Conservation (phyloP, 2,797 vertebrate genomes). For the Myotis vivesi region DNA sequence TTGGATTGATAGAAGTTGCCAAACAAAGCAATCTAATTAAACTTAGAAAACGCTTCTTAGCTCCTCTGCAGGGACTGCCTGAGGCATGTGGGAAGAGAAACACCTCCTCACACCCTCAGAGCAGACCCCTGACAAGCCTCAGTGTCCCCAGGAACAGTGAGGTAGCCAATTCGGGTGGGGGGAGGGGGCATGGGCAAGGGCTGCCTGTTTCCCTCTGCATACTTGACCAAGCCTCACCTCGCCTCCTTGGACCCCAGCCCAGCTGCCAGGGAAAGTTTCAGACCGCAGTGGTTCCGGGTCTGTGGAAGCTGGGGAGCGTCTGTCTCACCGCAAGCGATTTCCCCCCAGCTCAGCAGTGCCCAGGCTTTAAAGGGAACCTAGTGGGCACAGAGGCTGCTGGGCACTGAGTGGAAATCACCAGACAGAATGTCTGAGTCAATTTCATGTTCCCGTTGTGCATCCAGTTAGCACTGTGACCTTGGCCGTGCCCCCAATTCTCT, state of each 20-base stretch:
- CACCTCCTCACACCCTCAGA: not conserved
- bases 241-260: not conserved
- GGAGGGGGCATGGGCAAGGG: too few relatives aligned
- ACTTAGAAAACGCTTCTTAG: not conserved
- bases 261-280: slow-evolving; percentile 49
- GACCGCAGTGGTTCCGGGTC: not conserved
- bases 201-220: slow-evolving; percentile 4
- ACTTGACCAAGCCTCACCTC: not conserved
- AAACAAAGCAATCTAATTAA: slow-evolving; percentile 52
- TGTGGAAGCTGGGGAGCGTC: not conserved
- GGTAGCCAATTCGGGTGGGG: slow-evolving; percentile 20
- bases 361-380: slow-evolving; percentile 53
- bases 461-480: not conserved
- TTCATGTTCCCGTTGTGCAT: not conserved
- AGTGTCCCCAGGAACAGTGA: not conserved
- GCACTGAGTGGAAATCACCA: not conserved
- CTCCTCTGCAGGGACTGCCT: not conserved
- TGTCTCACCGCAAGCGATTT: slow-evolving; percentile 1
- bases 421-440: not conserved
- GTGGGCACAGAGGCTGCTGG: not conserved
- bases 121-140: slow-evolving; percentile 46
- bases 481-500: not conserved
- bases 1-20: slow-evolving; percentile 13
- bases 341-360: slow-evolving; percentile 43
- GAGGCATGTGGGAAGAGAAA: not conserved